Evolutionary conservation across 2,113 vertebrate species (phyloP).

Genomic region (Ciconia boyciana): DNA sequence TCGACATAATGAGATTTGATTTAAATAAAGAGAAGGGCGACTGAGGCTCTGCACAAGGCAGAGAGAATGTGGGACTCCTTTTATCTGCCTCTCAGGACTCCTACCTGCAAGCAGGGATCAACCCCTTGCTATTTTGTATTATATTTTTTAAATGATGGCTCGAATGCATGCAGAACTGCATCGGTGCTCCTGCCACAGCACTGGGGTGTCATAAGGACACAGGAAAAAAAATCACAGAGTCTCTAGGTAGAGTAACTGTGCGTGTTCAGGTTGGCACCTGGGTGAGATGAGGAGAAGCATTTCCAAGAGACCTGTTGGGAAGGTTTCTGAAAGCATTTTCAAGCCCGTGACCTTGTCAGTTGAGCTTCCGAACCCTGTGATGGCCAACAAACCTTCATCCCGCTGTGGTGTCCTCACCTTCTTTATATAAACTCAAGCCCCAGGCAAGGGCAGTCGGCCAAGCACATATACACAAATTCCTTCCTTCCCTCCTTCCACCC

Average conservation of each 20-base stretch:
- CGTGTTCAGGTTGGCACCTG: neutral
- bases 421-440: constrained; percentile 36
- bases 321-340: neutral
- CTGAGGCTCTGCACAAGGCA: neutral
- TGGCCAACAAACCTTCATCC: neutral
- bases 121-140: neutral
- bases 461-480: neutral
- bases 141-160: neutral
- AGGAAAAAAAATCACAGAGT: neutral
- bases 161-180: neutral
- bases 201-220: neutral
- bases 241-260: neutral
- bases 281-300: neutral
- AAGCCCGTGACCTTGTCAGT: neutral
- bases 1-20: fast-evolving
- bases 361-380: neutral
- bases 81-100: neutral
- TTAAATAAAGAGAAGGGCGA: neutral
- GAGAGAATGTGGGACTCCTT: neutral
- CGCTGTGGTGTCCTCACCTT: neutral
- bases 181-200: neutral
- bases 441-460: constrained; percentile 6
- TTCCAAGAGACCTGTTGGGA: neutral
- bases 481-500: constrained; percentile 29
- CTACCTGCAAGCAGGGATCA: neutral